Conservation (phyloP, 2,113 vertebrate genomes). For the Antechinus stuartii region DNA sequence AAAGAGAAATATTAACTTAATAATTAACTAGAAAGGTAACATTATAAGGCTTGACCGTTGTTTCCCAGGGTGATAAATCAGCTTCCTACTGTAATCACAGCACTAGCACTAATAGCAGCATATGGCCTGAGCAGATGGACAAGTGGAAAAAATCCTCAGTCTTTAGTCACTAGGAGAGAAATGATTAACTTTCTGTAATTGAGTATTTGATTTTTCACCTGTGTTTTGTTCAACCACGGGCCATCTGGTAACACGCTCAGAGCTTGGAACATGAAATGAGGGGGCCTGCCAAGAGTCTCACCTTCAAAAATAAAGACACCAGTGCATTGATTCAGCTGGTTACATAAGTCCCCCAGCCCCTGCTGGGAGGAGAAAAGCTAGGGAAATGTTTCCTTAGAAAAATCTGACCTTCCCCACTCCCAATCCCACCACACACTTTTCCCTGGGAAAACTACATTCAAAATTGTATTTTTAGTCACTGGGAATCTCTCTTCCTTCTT, state of each 20-base stretch:
- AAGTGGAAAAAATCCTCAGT: background rate
- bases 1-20: conserved; percentile 3
- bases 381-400: background rate
- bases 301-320: conserved; percentile 1
- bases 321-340: background rate
- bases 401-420: background rate
- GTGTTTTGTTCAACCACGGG: background rate
- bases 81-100: conserved; percentile 38
- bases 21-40: conserved; percentile 3
- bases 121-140: background rate
- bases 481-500: background rate
- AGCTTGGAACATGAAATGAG: background rate
- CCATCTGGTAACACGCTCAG: background rate
- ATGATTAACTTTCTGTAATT: background rate
- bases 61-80: conserved; percentile 11
- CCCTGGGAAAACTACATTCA: background rate
- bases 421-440: background rate
- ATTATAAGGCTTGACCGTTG: background rate
- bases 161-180: conserved; percentile 5
- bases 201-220: background rate
- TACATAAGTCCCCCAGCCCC: background rate
- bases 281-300: background rate
- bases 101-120: background rate
- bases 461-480: background rate
- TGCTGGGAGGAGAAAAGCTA: background rate